These are phyloP conservation scores for Platalea minor DNA, from an alignment of 2,797 vertebrate genomes.

Conservation along the genomic window DNA sequence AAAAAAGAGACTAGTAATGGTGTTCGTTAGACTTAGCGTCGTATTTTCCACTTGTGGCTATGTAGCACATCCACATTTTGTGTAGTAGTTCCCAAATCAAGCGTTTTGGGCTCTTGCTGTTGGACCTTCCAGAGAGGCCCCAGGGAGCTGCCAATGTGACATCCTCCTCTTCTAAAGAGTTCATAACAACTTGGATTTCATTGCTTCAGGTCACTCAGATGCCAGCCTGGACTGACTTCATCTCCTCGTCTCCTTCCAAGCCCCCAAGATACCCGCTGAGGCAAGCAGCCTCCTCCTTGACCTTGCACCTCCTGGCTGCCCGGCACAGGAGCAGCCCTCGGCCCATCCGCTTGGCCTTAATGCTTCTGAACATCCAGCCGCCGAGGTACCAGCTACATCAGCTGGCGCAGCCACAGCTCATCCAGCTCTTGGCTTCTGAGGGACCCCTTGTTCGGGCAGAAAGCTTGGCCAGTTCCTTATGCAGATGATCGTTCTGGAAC, in stretches of 20 bases:
- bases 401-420: not conserved
- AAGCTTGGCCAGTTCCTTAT: not conserved
- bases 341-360: not conserved
- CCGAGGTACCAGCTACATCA: not conserved
- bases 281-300: not conserved
- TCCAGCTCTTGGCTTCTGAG: not conserved
- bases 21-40: not conserved
- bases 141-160: not conserved
- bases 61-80: fast-evolving
- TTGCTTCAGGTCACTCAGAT: not conserved
- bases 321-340: too few relatives aligned
- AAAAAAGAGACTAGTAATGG: too few relatives aligned
- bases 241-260: not conserved
- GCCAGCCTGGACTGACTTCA: not conserved
- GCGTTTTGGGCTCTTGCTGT: not conserved
- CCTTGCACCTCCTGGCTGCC: not conserved
- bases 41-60: not conserved
- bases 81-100: not conserved
- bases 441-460: not conserved
- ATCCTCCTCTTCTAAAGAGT: not conserved
- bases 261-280: fast-evolving
- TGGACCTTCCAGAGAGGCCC: not conserved
- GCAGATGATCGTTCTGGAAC: not conserved
- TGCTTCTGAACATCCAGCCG: not conserved
- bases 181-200: not conserved